Base-by-base conservation (phyloP, 2,797 vertebrate genomes). In the Cetoscarus ocellatus region DNA sequence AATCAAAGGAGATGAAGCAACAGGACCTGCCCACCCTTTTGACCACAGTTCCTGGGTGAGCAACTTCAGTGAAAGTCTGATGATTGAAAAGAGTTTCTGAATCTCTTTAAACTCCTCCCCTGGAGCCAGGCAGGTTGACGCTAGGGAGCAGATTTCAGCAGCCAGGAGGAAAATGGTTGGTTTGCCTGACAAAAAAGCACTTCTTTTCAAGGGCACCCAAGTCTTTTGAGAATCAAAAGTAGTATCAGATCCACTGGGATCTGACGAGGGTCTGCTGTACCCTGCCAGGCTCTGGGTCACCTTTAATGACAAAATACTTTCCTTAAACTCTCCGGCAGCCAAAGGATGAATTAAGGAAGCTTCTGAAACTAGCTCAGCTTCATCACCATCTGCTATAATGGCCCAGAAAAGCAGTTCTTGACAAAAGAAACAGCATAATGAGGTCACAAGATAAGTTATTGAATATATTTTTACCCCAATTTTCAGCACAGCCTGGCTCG, bases 81-180 rank as follows among this genome's bases (percentile, higher is more conserved):
- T 75, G 65, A 81, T 70, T 73, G 51, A 67, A 70, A 75, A 60
- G 47, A 35, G 52, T 75, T 72, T 75, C 36, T 53, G 55, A 64
- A 75, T 56, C 55, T 59, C 49, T 59, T 59, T 12, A 59, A 45
- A 47, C 44, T 19, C 13, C n/a, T n/a, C 10, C 35, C n/a, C n/a
- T 9, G 14, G 36, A 60, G 45, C 52, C 44, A 58, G 42, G 35
- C 43, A 55, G 63, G 54, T 70, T 15, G 1, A 1, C 66, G 48
- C 54, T 8, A 53, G 13, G 60, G 55, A 71, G 57, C 39, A 59
- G 48, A 45, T 49, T 53, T 48, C 36, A 61, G 50, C 50, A 55
- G 49, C 40, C 38, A 8, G 19, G 55, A 59, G 40, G 59, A 53
- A 74, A 70, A 61, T 34, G 49, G 50, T 45, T 15, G 5, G 14